Evolutionary conservation across 2,797 vertebrate genomes (phyloP), one percentile per base, ranked within the genome.

Genomic region (Kryptolebias ocellatus): DNA sequence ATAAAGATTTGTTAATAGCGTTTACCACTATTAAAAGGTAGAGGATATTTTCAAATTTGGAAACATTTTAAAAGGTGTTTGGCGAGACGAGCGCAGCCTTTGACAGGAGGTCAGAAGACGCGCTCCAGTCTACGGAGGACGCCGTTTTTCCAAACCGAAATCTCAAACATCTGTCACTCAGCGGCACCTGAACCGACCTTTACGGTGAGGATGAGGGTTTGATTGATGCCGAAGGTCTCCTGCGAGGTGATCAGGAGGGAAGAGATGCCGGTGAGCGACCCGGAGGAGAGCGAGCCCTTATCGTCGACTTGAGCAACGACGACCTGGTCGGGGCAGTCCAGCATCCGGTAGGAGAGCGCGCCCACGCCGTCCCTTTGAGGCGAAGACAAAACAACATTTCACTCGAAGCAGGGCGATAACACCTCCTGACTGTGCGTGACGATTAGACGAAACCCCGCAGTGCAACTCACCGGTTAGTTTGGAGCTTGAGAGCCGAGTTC

Each of bases 161-260:
- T 53, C 8, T 64, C 18, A 69, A 70, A 34, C 20, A 14, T 0
- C 4, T 71, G 67, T 17, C 1, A 58, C 4, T 3, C 42, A 29
- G 57, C 12, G 3, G 45, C 45, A 62, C 20, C 70, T n/a, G 42
- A 57, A 72, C 89, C 80, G 79, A 98, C 98, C 96, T 98, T 97
- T 50, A 98, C 93, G 45, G 95, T 93, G 4, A 95, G 79, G 57
- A 94, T 80, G 79, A 96, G 75, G 17, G 95, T 98, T 79, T 98
- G 97, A 92, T 98, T 99, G 91, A 97, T 93, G 64, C 97, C 97
- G 54, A 98, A 97, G 20, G 90, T 70, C 80, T 99, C 98, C 28
- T 96, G 96, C 0, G 96, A 95, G 66, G 92, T 95, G 71, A 98
- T 89, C 87, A 96, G 94, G 6, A 99, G 81, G 0, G 92, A 95